Evolutionary conservation across 2,797 vertebrate species (phyloP), one percentile per base, ranked within the genome.

Genomic region (Amazona ochrocephala): DNA sequence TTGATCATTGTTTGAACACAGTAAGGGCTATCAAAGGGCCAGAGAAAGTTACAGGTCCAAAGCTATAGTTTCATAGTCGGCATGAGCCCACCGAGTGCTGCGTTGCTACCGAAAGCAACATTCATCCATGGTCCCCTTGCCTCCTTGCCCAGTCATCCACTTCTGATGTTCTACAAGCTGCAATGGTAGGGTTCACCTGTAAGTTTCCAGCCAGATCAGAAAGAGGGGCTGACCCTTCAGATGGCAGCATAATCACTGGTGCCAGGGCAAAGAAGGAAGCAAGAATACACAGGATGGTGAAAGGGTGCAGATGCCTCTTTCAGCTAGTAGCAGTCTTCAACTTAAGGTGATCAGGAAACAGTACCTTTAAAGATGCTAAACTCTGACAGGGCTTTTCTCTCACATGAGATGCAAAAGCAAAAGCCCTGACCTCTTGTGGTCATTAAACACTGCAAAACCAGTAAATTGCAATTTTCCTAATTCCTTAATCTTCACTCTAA

Each of bases 401-500:
- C 56, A 54, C 21, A 44, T 7, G 23, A 89, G 27, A 70, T 62
- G 34, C 41, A 45, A 51, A 91, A 94, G 62, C 72, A 92, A 92
- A 89, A 94, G 84, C 22, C 58, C 89, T 87, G 92, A 95, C 85
- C 91, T 92, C 87, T 92, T 94, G 84, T 93, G 84, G 82, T 93
- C 92, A 75, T 78, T 87, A 78, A 93, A 75, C 23, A 77, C 39
- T 39, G 32, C 62, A 75, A 83, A 91, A 66, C 0, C 24, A 68
- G 45, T 42, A 62, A 88, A 92, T 4, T 54, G 30, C 8, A 39
- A 14, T 89, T 86, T 87, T 65, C 56, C 45, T 66, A 62, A 75
- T 66, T 94, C 34, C 37, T 81, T 80, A 7, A 41, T 50, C 34
- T 80, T 61, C 41, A 34, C 5, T 23, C 32, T 27, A 24, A 80